phyloP scores from a whole-genome alignment of 2,113 vertebrate genomes.

The Microtus montanus region DNA sequence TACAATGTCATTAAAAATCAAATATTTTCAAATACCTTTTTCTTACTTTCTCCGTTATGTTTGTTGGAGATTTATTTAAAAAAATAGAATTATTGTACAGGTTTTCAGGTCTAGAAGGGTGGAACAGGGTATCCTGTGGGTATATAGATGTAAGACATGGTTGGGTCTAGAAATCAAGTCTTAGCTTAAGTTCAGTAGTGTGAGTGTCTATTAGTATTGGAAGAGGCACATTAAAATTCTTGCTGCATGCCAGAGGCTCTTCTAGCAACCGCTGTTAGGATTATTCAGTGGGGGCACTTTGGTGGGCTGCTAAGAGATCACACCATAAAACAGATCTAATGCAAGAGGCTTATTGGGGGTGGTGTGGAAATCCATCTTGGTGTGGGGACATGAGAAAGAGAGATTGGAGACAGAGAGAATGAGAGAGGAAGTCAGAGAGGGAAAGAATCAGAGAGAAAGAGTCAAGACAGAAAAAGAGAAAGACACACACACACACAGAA shows the following conservation, averaged over 20 bases:
- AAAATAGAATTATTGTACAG: background rate
- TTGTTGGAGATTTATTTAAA: background rate
- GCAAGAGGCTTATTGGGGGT: background rate
- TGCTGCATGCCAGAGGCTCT: background rate
- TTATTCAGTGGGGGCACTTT: background rate
- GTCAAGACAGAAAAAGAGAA: background rate
- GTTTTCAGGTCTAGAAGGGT: background rate
- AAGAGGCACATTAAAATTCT: background rate
- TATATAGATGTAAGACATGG: background rate
- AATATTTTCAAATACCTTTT: background rate
- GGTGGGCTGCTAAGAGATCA: background rate
- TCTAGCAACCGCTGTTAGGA: background rate
- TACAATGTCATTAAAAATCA: background rate
- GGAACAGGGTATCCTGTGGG: background rate
- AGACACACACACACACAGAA: background rate
- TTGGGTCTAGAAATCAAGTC: background rate
- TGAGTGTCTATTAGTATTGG: background rate
- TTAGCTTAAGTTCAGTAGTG: background rate
- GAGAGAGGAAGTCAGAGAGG: background rate
- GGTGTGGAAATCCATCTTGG: background rate
- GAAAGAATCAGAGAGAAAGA: background rate
- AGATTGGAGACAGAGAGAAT: background rate
- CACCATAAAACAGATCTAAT: background rate
- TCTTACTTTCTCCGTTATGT: background rate
- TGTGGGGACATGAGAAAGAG: background rate